These are phyloP conservation scores for Peromyscus attwateri DNA, from an alignment of 2,797 vertebrate species.

Conservation along the genomic window DNA sequence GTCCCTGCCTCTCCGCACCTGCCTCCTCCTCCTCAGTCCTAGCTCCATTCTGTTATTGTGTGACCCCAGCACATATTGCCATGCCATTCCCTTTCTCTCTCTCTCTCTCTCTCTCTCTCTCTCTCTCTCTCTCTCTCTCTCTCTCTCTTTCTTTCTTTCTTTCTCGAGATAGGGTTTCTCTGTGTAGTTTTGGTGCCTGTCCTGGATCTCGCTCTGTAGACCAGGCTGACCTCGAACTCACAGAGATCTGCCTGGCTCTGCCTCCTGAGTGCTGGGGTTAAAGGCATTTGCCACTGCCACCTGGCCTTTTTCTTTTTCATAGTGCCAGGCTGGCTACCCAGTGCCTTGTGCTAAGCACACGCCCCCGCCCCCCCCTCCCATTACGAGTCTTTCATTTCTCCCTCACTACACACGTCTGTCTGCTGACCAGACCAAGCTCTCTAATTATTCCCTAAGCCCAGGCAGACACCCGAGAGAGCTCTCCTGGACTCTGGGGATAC, in stretches of 20 bases:
- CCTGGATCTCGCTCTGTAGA: no score
- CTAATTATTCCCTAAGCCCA: not conserved
- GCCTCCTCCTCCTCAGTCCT: not conserved
- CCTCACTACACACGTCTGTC: accelerated
- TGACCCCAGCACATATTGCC: no score
- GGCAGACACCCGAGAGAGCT: not conserved
- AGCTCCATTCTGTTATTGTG: not conserved
- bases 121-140: no score
- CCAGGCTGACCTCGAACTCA: no score
- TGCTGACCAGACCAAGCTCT: not conserved
- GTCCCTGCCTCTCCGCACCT: not conserved
- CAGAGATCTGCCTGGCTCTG: no score
- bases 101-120: no score
- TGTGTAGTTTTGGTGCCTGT: no score
- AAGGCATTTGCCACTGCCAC: no score
- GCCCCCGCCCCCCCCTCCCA: not conserved
- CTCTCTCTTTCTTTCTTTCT: no score
- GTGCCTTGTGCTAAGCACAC: not conserved
- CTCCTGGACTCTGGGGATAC: not conserved
- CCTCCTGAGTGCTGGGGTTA: no score
- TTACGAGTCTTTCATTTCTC: not conserved
- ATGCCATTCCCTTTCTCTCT: not conserved
- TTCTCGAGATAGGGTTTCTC: no score
- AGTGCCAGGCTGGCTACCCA: not conserved
- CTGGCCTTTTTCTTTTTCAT: not conserved